These are phyloP conservation scores for Nebria brevicollis DNA, from an alignment of 2,888 invertebrate genomes.

Conservation along the genomic window DNA sequence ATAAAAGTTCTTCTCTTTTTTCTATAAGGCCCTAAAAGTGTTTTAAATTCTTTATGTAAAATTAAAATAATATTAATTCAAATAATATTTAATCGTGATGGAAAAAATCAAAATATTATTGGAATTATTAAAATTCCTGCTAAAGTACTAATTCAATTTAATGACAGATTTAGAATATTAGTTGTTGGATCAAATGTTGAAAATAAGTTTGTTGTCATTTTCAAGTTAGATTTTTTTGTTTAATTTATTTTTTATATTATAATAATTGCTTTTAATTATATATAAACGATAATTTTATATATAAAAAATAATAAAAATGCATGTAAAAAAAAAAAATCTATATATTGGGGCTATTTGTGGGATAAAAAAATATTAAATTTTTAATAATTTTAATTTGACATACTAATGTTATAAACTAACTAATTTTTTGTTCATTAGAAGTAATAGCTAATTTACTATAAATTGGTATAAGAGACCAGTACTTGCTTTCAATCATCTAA, in stretches of 20 bases:
- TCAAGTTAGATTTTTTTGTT: constrained; percentile 59
- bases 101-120: constrained; percentile 66
- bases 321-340: constrained; percentile 62
- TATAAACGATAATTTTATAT: constrained; percentile 67
- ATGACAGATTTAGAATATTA: constrained; percentile 64
- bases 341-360: constrained; percentile 75
- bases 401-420: too few relatives aligned
- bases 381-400: constrained; percentile 76
- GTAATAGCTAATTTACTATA: too few relatives aligned
- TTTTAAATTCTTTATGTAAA: constrained; percentile 70
- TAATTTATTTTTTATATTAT: constrained; percentile 55
- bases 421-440: too few relatives aligned
- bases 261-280: constrained; percentile 56
- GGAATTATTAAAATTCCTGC: constrained; percentile 67
- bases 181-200: constrained; percentile 74
- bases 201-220: constrained; percentile 75
- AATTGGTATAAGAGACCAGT: too few relatives aligned
- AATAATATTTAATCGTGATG: constrained; percentile 65
- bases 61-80: constrained; percentile 65
- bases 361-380: constrained; percentile 70
- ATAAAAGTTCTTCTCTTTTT: constrained; percentile 67
- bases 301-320: constrained; percentile 65
- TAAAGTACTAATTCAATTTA: constrained; percentile 71
- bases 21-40: constrained; percentile 63
- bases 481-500: too few relatives aligned